A percentile compares a stretch with the other conserved stretches of the same genome.
Evolutionary conservation across 2,797 vertebrate genomes (phyloP).

Genomic region (Spheniscus humboldti): DNA sequence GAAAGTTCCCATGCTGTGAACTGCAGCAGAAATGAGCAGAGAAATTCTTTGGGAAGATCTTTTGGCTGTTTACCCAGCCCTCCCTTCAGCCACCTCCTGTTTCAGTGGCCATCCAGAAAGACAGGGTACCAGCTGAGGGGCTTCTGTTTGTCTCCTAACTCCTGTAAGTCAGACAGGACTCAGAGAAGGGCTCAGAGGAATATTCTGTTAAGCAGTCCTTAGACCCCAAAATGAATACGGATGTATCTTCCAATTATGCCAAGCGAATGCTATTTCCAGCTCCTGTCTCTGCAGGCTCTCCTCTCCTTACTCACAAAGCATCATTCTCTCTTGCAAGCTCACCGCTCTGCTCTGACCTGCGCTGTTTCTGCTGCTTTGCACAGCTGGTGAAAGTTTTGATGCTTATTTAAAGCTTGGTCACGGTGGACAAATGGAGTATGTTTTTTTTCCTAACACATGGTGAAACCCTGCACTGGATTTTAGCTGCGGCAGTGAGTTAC

Average conservation of each 20-base stretch:
- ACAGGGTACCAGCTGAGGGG: background rate
- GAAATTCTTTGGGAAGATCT: background rate
- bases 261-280: background rate
- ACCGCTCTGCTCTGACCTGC: background rate
- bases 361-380: background rate
- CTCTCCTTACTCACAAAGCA: background rate
- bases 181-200: background rate
- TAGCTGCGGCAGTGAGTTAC: constrained; percentile 16
- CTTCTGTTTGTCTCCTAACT: background rate
- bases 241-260: background rate
- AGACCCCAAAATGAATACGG: background rate
- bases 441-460: background rate
- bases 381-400: constrained; percentile 28
- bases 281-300: background rate
- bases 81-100: background rate
- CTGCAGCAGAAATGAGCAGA: background rate
- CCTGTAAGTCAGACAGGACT: background rate
- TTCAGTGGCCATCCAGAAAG: background rate
- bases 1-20: background rate
- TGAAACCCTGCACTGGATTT: constrained; percentile 45
- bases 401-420: constrained; percentile 37
- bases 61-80: background rate
- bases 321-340: background rate
- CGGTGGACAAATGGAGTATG: background rate
- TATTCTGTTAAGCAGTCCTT: background rate